These are phyloP conservation scores for Ornithoptera alexandrae DNA, from an alignment of 2,888 invertebrate genomes.

Conservation along the genomic window DNA sequence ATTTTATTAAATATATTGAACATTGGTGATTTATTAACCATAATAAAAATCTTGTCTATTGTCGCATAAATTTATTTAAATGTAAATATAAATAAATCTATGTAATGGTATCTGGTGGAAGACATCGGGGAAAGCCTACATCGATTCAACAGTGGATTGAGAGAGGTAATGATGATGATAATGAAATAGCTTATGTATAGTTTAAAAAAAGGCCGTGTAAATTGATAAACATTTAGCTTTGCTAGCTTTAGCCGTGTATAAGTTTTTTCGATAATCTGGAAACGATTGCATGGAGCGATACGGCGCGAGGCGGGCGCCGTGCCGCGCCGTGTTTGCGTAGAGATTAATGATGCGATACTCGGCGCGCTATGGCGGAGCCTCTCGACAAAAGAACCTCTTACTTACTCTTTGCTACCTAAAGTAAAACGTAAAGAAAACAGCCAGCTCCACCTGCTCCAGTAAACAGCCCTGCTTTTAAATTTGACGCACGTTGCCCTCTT, in stretches of 20 bases:
- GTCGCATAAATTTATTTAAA: too few relatives aligned
- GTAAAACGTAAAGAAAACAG: constrained; percentile 34
- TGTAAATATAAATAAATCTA: too few relatives aligned
- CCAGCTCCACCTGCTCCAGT: constrained; percentile 6
- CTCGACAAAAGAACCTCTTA: constrained; percentile 72
- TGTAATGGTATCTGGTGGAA: too few relatives aligned
- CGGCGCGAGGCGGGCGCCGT: constrained; percentile 37
- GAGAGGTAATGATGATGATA: too few relatives aligned
- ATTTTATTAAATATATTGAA: too few relatives aligned
- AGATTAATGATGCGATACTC: constrained; percentile 75
- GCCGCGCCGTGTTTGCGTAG: constrained; percentile 55
- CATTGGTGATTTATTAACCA: too few relatives aligned
- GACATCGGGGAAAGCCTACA: too few relatives aligned
- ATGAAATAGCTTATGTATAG: too few relatives aligned
- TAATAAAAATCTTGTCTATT: too few relatives aligned
- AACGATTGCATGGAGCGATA: constrained; percentile 39
- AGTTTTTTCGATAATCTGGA: constrained; percentile 36
- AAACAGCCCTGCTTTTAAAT: constrained; percentile 12
- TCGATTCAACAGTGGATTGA: too few relatives aligned
- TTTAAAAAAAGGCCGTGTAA: neutral
- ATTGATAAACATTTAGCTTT: constrained; percentile 15
- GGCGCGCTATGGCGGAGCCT: constrained; percentile 57
- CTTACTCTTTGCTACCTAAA: constrained; percentile 67
- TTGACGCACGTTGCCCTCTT: constrained; percentile 2
- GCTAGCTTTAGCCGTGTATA: constrained; percentile 17